These are phyloP conservation scores for Ctenochaetus hawaiiensis DNA, from an alignment of 2,797 vertebrate species.

Conservation along the genomic window DNA sequence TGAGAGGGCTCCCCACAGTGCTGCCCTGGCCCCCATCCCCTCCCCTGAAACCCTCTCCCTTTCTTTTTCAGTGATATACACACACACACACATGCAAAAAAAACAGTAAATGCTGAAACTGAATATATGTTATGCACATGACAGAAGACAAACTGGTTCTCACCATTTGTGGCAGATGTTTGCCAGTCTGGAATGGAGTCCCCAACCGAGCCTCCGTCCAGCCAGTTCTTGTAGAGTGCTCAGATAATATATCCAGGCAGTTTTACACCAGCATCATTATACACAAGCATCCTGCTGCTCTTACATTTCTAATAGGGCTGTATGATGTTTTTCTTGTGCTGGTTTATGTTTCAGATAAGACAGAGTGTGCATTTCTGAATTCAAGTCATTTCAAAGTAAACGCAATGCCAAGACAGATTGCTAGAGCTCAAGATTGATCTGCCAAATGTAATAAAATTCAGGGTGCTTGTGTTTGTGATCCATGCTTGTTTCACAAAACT, in stretches of 20 bases:
- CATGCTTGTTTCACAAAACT: conserved; percentile 42
- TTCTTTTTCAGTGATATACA: conserved; percentile 33
- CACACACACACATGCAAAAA: conserved; percentile 27
- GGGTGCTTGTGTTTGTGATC: conserved; percentile 46
- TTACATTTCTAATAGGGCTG: conserved; percentile 7
- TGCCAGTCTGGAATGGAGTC: conserved; percentile 35
- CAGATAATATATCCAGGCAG: conserved; percentile 27
- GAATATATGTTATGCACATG: conserved; percentile 15
- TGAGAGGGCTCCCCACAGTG: conserved; percentile 62
- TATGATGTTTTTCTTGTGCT: conserved; percentile 46
- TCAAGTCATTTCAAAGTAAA: conserved; percentile 31
- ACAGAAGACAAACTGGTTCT: conserved; percentile 38
- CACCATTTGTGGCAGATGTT: conserved; percentile 51
- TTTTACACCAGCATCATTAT: conserved; percentile 36
- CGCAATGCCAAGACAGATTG: conserved; percentile 21
- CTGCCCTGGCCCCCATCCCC: conserved; percentile 74
- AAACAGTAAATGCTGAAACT: conserved; percentile 22
- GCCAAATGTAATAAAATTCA: conserved; percentile 36
- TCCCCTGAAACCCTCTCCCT: conserved; percentile 9
- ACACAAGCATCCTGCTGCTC: conserved; percentile 21
- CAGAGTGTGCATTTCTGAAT: conserved; percentile 36
- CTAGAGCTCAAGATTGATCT: conserved; percentile 27
- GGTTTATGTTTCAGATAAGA: conserved; percentile 45
- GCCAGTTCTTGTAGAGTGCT: conserved; percentile 33
- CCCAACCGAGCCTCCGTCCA: conserved; percentile 33